Percentiles rank a stretch among this genome's conserved stretches.
Evolutionary conservation across 2,888 invertebrate species (phyloP).

Genomic region (Tryphoninae sp.): DNA sequence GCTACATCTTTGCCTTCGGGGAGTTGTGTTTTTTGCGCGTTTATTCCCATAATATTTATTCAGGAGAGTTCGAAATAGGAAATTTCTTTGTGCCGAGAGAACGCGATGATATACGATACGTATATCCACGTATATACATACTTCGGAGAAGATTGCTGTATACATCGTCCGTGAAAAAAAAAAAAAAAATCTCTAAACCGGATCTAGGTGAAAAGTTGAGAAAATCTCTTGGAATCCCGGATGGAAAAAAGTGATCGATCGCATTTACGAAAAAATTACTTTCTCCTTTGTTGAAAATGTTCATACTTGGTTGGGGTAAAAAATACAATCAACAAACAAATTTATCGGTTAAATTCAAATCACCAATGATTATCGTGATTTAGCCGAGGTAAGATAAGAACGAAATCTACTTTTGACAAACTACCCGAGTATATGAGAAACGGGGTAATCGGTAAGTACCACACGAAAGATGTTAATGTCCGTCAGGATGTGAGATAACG

Average conservation of each 20-base stretch:
- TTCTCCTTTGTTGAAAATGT: neutral
- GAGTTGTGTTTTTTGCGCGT: conserved; percentile 41
- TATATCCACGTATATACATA: conserved; percentile 13
- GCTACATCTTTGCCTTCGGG: conserved; percentile 9
- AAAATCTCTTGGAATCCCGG: conserved; percentile 27
- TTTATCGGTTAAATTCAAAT: conserved; percentile 12
- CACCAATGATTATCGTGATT: conserved; percentile 24
- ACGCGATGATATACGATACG: conserved; percentile 32
- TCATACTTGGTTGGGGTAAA: conserved; percentile 39
- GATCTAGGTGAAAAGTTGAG: conserved; percentile 27
- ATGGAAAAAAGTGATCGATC: conserved; percentile 51
- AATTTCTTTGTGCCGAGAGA: neutral
- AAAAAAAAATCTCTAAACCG: conserved; percentile 39
- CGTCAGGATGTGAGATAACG: conserved; percentile 67
- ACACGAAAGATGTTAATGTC: conserved; percentile 46
- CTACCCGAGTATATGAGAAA: neutral
- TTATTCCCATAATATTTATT: conserved; percentile 52
- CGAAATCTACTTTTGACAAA: neutral
- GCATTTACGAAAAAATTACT: conserved; percentile 15
- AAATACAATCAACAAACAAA: conserved; percentile 20
- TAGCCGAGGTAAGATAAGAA: neutral
- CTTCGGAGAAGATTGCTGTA: conserved; percentile 9
- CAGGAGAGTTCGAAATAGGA: conserved; percentile 20
- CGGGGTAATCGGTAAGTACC: conserved; percentile 41
- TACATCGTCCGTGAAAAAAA: conserved; percentile 30